A percentile compares a stretch with the other conserved stretches of the same genome.
phyloP scores from a whole-genome alignment of 2,888 invertebrate genomes.

The Aelia acuminata region DNA sequence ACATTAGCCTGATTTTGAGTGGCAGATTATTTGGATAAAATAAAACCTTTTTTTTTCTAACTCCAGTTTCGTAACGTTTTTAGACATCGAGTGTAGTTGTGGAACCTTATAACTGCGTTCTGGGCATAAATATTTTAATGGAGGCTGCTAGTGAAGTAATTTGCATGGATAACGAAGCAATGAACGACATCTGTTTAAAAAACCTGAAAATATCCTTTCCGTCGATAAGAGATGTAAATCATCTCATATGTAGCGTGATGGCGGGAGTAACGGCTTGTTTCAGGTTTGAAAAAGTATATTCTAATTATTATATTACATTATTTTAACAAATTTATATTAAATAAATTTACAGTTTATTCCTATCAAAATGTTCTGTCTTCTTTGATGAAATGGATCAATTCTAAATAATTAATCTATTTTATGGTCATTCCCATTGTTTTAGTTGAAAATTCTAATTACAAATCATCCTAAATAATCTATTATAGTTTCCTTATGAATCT shows the following conservation, averaged over 20 bases:
- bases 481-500: not conserved
- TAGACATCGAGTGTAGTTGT: slow-evolving; percentile 75
- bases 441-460: too few relatives aligned
- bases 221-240: slow-evolving; percentile 75
- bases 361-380: not conserved
- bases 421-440: not conserved
- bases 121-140: slow-evolving; percentile 72
- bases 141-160: slow-evolving; percentile 73
- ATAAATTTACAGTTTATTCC: not conserved
- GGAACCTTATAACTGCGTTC: slow-evolving; percentile 74
- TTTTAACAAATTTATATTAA: too few relatives aligned
- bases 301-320: too few relatives aligned
- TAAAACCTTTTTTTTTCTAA: too few relatives aligned
- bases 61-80: not conserved
- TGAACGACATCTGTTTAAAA: slow-evolving; percentile 72
- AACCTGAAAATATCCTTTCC: slow-evolving; percentile 73
- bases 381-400: not conserved
- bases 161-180: slow-evolving; percentile 73
- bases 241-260: slow-evolving; percentile 71
- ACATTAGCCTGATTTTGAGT: too few relatives aligned
- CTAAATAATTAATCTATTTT: not conserved
- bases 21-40: too few relatives aligned
- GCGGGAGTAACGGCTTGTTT: slow-evolving; percentile 72
- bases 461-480: not conserved
- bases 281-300: slow-evolving; percentile 57